Evolutionary conservation across 2,113 vertebrate species (phyloP), one percentile per base, ranked within the genome.

Genomic region (Tychaedon coryphoeus): DNA sequence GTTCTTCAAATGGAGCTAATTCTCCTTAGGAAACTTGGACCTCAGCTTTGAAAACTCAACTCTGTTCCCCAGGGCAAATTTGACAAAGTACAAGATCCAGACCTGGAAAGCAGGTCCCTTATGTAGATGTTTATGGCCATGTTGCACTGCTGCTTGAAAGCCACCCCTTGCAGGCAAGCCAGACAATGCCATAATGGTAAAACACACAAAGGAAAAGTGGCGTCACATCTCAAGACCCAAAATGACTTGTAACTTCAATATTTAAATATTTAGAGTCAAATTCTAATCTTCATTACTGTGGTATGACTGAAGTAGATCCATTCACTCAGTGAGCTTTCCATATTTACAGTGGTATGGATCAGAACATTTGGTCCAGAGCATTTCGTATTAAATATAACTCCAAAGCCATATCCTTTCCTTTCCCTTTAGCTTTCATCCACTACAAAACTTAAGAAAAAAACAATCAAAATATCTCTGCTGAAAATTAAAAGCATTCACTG

Each of bases 381-480:
- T 54, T 77, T 84, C 5, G 67, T 51, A 82, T 16, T 25, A 71
- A 78, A 71, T 75, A 26, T 20, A 78, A 70, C 24, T 74, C 22
- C 38, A 53, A 66, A 65, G 12, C 6, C 15, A 31, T 38, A 70
- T 36, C 42, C 16, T 58, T 85, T 53, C 40, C 31, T 69, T 67
- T 72, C 26, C 24, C 26, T 81, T 85, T 31, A 66, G 28, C 19
- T 73, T 86, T 75, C 56, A 86, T 74, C 28, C 10, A 53, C 23
- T 8, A 66, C 15, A 23, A 84, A 66, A 12, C 3, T 45, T 34
- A 36, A 1, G 6, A 3, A 19, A 2, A 2, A 1, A 40, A 53
- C 69, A 25, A n/a, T 14, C 50, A 61, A 18, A 26, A 10, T 53
- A 72, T 62, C 14, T 74, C 42, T 74, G 26, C 26, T 74, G 56